Evolutionary conservation across 2,797 vertebrate species (phyloP).

Genomic region (Heliangelus exortis): DNA sequence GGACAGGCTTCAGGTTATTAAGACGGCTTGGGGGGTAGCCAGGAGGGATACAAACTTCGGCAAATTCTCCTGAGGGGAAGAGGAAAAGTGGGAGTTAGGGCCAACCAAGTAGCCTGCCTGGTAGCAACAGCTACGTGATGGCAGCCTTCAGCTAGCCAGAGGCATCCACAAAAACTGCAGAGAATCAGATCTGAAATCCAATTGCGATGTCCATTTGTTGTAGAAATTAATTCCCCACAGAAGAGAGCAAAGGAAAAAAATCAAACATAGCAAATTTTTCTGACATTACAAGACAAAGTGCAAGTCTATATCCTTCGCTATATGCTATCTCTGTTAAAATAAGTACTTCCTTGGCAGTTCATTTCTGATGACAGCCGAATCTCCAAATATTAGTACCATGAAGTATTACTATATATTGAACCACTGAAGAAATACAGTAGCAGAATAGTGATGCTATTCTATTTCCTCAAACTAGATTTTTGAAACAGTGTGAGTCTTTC

Average conservation of each 20-base stretch:
- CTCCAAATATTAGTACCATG: constrained; percentile 23
- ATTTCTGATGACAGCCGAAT: constrained; percentile 71
- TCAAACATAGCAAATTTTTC: constrained; percentile 76
- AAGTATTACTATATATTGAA: constrained; percentile 10
- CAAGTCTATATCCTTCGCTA: constrained; percentile 64
- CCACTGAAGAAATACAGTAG: constrained; percentile 10
- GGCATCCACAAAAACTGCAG: constrained; percentile 66
- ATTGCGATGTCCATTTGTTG: constrained; percentile 75
- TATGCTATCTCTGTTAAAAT: constrained; percentile 64
- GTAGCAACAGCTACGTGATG: constrained; percentile 58
- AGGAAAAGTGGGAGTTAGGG: constrained; percentile 46
- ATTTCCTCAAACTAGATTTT: constrained; percentile 13
- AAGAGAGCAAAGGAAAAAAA: constrained; percentile 72
- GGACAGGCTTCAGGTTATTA: constrained; percentile 73
- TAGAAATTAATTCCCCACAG: constrained; percentile 76
- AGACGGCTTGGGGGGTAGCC: constrained; percentile 65
- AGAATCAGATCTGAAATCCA: constrained; percentile 69
- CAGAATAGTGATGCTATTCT: not conserved
- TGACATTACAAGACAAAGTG: constrained; percentile 75
- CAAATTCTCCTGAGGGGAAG: constrained; percentile 60
- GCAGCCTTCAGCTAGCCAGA: constrained; percentile 77
- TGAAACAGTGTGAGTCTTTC: not conserved
- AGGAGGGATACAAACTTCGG: constrained; percentile 65
- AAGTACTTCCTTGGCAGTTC: constrained; percentile 50
- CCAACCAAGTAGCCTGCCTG: constrained; percentile 52